Evolutionary conservation across 2,888 invertebrate genomes (phyloP).

Genomic region (Serripes groenlandicus): DNA sequence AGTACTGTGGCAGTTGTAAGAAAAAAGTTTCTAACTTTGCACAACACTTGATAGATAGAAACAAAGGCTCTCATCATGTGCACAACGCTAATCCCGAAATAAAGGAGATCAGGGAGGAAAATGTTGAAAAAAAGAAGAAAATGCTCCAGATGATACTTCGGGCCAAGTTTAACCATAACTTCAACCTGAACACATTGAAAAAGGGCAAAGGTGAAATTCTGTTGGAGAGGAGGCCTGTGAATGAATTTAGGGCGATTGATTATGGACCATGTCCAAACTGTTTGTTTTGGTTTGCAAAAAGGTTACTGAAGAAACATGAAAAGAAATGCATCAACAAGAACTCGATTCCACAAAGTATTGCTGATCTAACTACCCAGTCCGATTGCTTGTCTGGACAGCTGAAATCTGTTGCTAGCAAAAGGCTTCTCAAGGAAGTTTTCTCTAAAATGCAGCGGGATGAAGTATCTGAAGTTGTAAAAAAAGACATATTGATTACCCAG

Average conservation of each 20-base stretch:
- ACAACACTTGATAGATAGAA: neutral
- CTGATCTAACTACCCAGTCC: slow-evolving; percentile 28
- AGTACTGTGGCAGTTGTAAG: neutral
- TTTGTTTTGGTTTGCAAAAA: slow-evolving; percentile 40
- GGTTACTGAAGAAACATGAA: slow-evolving; percentile 37
- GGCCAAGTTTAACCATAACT: slow-evolving; percentile 30
- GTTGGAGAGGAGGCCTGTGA: slow-evolving; percentile 22
- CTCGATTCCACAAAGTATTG: neutral
- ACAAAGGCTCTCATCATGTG: neutral
- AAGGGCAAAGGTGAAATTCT: slow-evolving; percentile 43
- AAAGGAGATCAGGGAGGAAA: slow-evolving; percentile 8
- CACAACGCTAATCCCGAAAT: slow-evolving; percentile 23
- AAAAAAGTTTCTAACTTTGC: neutral
- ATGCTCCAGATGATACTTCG: neutral
- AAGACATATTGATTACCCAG: slow-evolving; percentile 34
- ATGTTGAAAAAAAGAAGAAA: neutral
- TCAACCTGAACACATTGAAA: slow-evolving; percentile 23
- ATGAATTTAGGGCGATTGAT: neutral
- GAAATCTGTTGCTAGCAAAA: slow-evolving; percentile 1
- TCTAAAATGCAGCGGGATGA: slow-evolving; percentile 34
- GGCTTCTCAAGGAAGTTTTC: slow-evolving; percentile 38
- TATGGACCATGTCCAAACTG: slow-evolving; percentile 54
- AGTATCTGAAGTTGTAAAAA: slow-evolving; percentile 23
- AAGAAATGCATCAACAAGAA: neutral
- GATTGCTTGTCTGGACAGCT: slow-evolving; percentile 5